phyloP scores from a whole-genome alignment of 1,140 invertebrate genomes.

The Streblospio benedicti region DNA sequence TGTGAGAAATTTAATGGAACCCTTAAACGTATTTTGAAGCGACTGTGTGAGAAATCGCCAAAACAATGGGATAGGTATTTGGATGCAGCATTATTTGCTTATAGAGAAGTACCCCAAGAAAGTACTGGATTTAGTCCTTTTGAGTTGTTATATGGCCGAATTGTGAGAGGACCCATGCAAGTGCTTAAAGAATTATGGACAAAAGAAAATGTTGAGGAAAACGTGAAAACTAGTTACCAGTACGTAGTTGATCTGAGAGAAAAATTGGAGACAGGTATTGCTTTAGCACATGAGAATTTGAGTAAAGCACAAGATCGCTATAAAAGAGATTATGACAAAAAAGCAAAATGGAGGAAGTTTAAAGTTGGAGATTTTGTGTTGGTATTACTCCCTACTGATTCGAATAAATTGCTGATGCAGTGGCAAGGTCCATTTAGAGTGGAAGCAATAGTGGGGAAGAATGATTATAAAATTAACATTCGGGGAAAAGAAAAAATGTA shows the following conservation, averaged over 20 bases:
- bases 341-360: not conserved
- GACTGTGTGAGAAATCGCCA: too few relatives aligned
- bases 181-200: slow-evolving; percentile 31
- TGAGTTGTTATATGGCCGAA: slow-evolving; percentile 29
- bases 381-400: not conserved
- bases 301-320: slow-evolving; percentile 10
- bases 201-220: slow-evolving; percentile 7
- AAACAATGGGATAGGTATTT: slow-evolving; percentile 15
- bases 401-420: not conserved
- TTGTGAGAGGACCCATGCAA: slow-evolving; percentile 26
- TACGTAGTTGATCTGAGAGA: slow-evolving; percentile 1
- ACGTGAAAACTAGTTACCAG: slow-evolving; percentile 17
- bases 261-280: slow-evolving; percentile 18
- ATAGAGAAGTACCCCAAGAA: slow-evolving; percentile 14
- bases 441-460: too few relatives aligned
- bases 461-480: too few relatives aligned
- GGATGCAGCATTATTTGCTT: slow-evolving; percentile 10
- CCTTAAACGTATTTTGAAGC: too few relatives aligned
- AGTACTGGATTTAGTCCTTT: slow-evolving; percentile 28
- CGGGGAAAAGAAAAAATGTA: too few relatives aligned
- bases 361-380: not conserved
- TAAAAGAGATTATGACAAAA: slow-evolving; percentile 15
- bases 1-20: too few relatives aligned
- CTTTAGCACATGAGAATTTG: slow-evolving; percentile 19
- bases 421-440: too few relatives aligned